Base-by-base conservation (phyloP, 2,797 vertebrate genomes). In the Erpetoichthys calabaricus region DNA sequence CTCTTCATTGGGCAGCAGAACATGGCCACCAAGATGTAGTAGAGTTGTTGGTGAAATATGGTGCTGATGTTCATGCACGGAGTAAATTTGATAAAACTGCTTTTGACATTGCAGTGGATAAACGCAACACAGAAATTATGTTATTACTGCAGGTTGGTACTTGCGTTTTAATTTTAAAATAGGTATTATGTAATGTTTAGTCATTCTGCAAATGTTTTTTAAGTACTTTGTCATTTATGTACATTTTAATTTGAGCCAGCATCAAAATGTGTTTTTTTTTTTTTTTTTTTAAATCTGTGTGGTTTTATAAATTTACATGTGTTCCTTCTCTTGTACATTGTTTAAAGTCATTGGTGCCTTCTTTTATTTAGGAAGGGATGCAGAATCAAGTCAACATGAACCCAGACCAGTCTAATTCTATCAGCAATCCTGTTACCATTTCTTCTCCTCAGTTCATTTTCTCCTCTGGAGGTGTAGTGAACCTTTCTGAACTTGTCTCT, bases 31-130 rank as follows among this genome's bases (percentile, higher is more conserved):
- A 82, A 0, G 63, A 70, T 0, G 84, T 92, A 0, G 84, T 86
- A 0, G 83, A 91, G 67, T 74, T 89, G 8, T 84, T 95, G 5
- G 62, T 96, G 64, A 88, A 81, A 43, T 82, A 85, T 0, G 90
- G 90, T 0, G 92, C 92, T 0, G 91, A 95, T 0, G 86, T 93
- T 4, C 81, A 93, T 3, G 71, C 87, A 1, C 86, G 86, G 72
- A 94, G 90, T 77, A 96, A 94, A 70, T 96, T 96, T 0, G 90
- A 91, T 65, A 95, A 95, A 65, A 92, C 90, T 0, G 82, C 92
- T 0, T 90, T 94, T 3, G 92, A 95, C 67, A 91, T 94, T 5
- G 87, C 92, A 0, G 67, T 85, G 2, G 92, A 95, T 71, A 89
- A 90, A 56, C 90, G 91, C 71, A 86, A 91, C 57, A 78, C 74